These are phyloP conservation scores for Adelosebastes latens DNA, from an alignment of 2,797 vertebrate species.

Conservation along the genomic window DNA sequence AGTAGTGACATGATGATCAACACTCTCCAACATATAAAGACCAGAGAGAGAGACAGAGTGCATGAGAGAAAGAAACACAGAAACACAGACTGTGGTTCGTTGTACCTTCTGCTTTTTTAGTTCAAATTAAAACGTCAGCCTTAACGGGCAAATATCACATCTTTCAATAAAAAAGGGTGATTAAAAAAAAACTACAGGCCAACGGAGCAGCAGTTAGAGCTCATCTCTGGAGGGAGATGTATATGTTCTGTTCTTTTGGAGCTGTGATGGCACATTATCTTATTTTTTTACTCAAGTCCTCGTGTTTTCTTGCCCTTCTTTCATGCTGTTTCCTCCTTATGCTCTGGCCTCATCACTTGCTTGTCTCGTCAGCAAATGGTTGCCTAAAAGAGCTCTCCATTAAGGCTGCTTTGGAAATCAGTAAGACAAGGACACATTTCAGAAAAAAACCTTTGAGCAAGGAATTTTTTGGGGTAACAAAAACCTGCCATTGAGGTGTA, in stretches of 20 bases:
- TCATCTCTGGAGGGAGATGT: background rate
- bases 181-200: background rate
- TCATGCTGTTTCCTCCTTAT: background rate
- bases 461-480: background rate
- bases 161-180: background rate
- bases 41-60: background rate
- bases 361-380: constrained; percentile 26
- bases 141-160: background rate
- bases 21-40: constrained; percentile 27
- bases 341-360: constrained; percentile 15
- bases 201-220: background rate
- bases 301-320: background rate
- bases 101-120: background rate
- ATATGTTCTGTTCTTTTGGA: background rate
- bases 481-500: background rate
- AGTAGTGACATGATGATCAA: constrained; percentile 4
- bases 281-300: background rate
- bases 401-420: background rate
- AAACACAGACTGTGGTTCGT: background rate
- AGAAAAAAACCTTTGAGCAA: constrained; percentile 9
- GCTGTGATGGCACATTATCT: background rate
- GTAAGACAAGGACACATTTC: background rate
- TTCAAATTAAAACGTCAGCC: constrained; percentile 6
- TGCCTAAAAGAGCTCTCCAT: constrained; percentile 52
- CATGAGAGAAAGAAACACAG: constrained; percentile 23